These are phyloP conservation scores for Recurvirostra avosetta DNA, from an alignment of 2,113 vertebrate species.

Conservation along the genomic window DNA sequence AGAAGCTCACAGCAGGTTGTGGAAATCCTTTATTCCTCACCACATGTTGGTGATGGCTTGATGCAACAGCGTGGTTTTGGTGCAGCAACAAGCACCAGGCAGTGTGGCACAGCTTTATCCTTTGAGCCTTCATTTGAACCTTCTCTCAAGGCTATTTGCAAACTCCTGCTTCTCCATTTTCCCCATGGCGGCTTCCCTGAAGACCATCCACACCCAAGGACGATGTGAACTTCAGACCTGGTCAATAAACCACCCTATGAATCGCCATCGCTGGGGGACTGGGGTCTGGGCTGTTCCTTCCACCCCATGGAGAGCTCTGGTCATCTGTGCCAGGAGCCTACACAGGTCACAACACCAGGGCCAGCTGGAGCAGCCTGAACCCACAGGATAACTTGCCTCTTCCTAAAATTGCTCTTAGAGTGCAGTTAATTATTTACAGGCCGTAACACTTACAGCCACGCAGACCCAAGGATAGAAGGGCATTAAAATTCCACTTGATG, in stretches of 20 bases:
- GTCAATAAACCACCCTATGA: background rate
- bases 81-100: background rate
- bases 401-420: background rate
- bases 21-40: conserved; percentile 34
- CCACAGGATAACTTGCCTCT: background rate
- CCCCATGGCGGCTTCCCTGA: background rate
- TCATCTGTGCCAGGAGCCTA: background rate
- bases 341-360: fast-evolving
- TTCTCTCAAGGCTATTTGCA: background rate
- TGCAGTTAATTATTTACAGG: conserved; percentile 31
- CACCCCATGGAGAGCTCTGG: fast-evolving
- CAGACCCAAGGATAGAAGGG: background rate
- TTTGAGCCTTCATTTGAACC: background rate
- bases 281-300: background rate
- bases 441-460: background rate
- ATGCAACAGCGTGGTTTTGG: background rate
- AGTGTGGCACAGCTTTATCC: background rate
- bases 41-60: background rate
- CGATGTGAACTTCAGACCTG: background rate
- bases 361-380: background rate
- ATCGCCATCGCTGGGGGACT: fast-evolving
- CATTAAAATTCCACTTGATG: conserved; percentile 62
- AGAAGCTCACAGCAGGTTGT: conserved; percentile 31
- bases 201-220: background rate
- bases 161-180: background rate